Base-by-base conservation (phyloP, 2,888 invertebrate species). In the Cryptophagus acutangulus region DNA sequence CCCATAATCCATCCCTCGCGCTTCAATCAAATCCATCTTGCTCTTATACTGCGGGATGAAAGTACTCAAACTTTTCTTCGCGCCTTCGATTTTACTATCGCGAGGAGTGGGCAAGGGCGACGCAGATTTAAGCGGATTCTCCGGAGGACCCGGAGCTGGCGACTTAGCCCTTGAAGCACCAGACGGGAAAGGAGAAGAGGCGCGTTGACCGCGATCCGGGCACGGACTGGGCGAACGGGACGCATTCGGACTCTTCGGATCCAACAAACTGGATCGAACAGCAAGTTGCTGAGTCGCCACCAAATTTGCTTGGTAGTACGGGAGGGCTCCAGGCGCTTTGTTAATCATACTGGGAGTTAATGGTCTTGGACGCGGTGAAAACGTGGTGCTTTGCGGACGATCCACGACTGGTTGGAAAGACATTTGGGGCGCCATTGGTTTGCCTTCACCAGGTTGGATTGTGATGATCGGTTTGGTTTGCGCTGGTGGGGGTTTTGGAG, bases 241-340 rank as follows among this genome's bases (percentile, higher is more conserved):
- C 38, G 66, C 62, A 53, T 73, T 74, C 9, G 78, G 75, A 58
- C 74, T 76, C 30, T 72, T 73, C 14, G 79, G 80, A 51, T 83
- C 78, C 50, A 78, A 77, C 37, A 77, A 60, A 49, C 78, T 76
- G 28, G 74, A 72, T 56, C 76, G 75, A 2, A 78, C 71, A 3
- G 84, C 77, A 38, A 69, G 58, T 58, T 78, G 78, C 59, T 81
- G 78, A 29, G 80, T 80, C n/a, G 81, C 76, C 18, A 84, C 79
- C 51, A 87, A 72, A 65, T 84, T 82, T 66, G 81, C 81, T 68
- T 89, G 88, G 62, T 89, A 89, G 55, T 78, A 79, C 5, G 88
- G 88, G 51, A 89, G 79, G 35, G 79, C 74, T 8, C 86, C 80
- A 1, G 84, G 83, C 16, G 87, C 83, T 66, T 82, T 82, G 61